phyloP scores from a whole-genome alignment of 2,113 vertebrate genomes.

The Otus sunia region DNA sequence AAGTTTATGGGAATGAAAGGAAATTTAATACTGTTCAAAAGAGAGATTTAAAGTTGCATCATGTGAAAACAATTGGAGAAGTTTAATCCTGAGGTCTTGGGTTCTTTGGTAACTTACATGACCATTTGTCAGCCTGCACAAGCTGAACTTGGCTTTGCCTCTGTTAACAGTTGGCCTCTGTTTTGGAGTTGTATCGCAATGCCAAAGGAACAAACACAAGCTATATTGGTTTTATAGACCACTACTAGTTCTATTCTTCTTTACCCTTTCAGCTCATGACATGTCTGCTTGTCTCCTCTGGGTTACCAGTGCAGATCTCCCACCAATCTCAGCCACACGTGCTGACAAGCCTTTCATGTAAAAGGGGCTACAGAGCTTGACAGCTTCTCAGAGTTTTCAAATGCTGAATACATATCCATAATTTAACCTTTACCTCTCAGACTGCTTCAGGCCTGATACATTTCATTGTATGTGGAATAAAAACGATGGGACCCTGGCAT shows the following conservation, averaged over 20 bases:
- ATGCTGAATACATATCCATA: not conserved
- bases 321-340: not conserved
- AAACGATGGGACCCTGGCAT: not conserved
- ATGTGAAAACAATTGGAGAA: slow-evolving; percentile 69
- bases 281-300: not conserved
- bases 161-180: slow-evolving; percentile 50
- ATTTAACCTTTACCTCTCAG: slow-evolving; percentile 1
- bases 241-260: not conserved
- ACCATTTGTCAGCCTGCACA: slow-evolving; percentile 57
- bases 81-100: slow-evolving; percentile 47
- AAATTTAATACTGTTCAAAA: slow-evolving; percentile 66
- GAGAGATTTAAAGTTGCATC: slow-evolving; percentile 63
- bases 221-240: not conserved
- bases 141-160: slow-evolving; percentile 40
- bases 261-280: not conserved
- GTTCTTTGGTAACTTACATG: slow-evolving; percentile 44
- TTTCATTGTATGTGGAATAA: not conserved
- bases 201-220: not conserved
- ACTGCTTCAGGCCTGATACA: not conserved
- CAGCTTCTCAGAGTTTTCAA: not conserved
- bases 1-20: slow-evolving; percentile 73
- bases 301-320: not conserved
- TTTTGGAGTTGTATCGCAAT: not conserved
- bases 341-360: not conserved
- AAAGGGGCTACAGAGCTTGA: not conserved